These are phyloP conservation scores for Bombus vancouverensis DNA, from an alignment of 1,140 invertebrate species.

Conservation along the genomic window DNA sequence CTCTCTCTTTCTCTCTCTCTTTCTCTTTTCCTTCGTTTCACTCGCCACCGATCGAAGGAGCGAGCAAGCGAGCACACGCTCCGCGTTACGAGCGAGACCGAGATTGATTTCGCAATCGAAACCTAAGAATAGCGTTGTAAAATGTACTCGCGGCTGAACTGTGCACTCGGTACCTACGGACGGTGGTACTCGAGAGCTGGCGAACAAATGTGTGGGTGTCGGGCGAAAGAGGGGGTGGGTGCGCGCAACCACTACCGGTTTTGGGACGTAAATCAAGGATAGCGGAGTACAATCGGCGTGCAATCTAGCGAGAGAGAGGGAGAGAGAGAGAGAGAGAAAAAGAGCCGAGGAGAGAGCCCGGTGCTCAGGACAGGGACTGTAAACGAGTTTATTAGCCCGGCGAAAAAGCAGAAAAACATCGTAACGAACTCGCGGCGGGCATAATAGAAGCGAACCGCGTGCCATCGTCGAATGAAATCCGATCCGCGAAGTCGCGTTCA, in stretches of 20 bases:
- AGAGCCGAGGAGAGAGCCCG: background rate
- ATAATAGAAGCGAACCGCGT: constrained; percentile 19
- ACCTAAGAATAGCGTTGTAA: constrained; percentile 66
- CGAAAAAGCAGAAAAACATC: constrained; percentile 33
- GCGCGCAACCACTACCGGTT: constrained; percentile 60
- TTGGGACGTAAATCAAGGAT: constrained; percentile 66
- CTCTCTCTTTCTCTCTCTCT: background rate
- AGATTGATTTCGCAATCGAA: constrained; percentile 72
- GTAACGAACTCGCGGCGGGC: constrained; percentile 5
- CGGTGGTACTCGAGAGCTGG: background rate
- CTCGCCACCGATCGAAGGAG: background rate
- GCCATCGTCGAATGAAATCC: constrained; percentile 6
- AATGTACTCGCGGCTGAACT: constrained; percentile 35
- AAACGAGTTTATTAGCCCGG: constrained; percentile 56
- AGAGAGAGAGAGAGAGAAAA: background rate
- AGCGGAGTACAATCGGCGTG: constrained; percentile 53
- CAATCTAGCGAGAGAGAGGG: constrained; percentile 55
- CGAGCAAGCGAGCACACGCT: constrained; percentile 13
- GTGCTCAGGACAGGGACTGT: background rate
- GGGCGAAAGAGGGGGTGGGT: background rate
- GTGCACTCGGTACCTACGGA: background rate
- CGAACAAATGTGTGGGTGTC: background rate
- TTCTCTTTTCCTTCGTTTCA: background rate
- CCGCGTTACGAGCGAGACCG: constrained; percentile 65
- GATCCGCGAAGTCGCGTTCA: constrained; percentile 1